Evolutionary conservation across 2,888 invertebrate species (phyloP).

Genomic region (Eupithecia insigniata): DNA sequence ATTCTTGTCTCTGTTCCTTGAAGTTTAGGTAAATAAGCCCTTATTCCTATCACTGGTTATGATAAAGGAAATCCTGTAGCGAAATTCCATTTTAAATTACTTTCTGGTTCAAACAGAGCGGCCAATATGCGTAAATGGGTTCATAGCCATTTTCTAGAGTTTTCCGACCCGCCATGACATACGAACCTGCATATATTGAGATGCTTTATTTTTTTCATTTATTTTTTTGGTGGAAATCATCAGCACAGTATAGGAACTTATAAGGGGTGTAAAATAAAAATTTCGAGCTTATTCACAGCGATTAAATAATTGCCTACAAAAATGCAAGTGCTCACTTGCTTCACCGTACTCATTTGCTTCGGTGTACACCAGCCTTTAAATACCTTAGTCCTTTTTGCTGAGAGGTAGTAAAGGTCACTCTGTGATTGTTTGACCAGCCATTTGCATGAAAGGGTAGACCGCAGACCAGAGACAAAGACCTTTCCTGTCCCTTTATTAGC

Average conservation of each 20-base stretch:
- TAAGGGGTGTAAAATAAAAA: too few relatives aligned
- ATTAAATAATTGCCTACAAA: not conserved
- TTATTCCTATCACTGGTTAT: too few relatives aligned
- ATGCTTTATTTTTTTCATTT: too few relatives aligned
- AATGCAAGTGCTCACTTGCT: not conserved
- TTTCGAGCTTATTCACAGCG: too few relatives aligned
- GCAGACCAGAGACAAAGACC: constrained; percentile 7
- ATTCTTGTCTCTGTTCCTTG: too few relatives aligned
- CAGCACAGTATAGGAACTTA: too few relatives aligned
- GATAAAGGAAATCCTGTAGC: not conserved
- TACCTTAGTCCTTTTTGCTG: constrained; percentile 5
- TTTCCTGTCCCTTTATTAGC: constrained; percentile 4
- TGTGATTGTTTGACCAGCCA: constrained; percentile 21
- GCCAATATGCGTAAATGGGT: not conserved
- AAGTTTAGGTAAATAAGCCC: too few relatives aligned
- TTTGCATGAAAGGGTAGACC: constrained; percentile 19
- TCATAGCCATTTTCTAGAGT: too few relatives aligned
- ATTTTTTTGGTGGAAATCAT: too few relatives aligned
- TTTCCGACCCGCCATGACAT: too few relatives aligned
- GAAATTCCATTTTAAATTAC: not conserved
- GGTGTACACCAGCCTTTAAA: not conserved
- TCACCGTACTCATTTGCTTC: not conserved
- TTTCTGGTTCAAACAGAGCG: not conserved
- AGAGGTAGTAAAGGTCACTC: constrained; percentile 17
- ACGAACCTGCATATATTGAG: too few relatives aligned